Conservation (phyloP, 2,113 vertebrate species). For the Casuarius casuarius region DNA sequence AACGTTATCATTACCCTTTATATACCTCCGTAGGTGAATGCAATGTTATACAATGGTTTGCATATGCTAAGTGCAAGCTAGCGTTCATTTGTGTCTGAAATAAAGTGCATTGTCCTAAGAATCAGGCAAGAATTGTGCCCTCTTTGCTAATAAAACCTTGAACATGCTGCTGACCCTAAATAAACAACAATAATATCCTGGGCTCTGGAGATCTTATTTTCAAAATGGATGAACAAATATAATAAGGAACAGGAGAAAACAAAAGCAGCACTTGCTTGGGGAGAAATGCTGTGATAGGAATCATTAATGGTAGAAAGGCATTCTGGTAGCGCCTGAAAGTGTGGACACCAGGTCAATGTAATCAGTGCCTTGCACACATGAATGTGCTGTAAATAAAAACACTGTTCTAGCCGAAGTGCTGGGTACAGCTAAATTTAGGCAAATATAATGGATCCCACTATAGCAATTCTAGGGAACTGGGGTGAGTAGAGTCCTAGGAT, state of each 20-base stretch:
- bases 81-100: not conserved
- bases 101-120: not conserved
- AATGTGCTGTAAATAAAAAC: not conserved
- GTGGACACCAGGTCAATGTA: not conserved
- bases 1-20: constrained; percentile 67
- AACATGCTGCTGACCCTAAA: not conserved
- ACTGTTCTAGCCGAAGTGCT: not conserved
- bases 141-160: not conserved
- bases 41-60: not conserved
- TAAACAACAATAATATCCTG: not conserved
- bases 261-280: not conserved
- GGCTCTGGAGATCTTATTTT: not conserved
- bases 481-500: not conserved
- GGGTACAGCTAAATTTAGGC: not conserved
- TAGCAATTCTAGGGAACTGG: not conserved
- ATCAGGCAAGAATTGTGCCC: not conserved
- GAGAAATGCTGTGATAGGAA: not conserved
- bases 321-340: not conserved
- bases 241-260: not conserved
- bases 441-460: not conserved
- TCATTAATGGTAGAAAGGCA: not conserved
- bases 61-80: not conserved
- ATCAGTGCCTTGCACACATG: not conserved
- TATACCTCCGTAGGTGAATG: constrained; percentile 20
- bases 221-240: not conserved